Base-by-base conservation (phyloP, 1,140 invertebrate species). In the Eriocheir sinensis region DNA sequence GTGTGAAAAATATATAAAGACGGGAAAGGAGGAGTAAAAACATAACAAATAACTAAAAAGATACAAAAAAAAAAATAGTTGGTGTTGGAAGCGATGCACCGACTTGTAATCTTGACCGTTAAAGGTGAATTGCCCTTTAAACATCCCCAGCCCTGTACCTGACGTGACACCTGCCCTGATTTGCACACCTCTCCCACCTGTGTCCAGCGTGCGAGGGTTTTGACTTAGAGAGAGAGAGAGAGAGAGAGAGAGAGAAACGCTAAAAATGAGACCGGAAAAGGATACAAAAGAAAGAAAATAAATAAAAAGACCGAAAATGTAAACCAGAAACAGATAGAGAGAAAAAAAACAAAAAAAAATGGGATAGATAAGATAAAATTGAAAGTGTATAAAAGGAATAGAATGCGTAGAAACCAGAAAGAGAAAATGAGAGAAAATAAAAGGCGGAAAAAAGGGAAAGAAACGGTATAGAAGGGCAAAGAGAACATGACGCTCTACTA, bases 81-180 rank as follows among this genome's bases (percentile, higher is more conserved):
- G 17, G 27, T 27, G 60, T n/a, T 1, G 60, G 60, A 72, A n/a
- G 60, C 60, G 6, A n/a, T 72, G 27, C 60, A 21, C 17, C 60
- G n/a, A 72, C 60, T 72, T 72, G 60, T 72, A 72, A 72, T 72
- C 60, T 72, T 4, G 27, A 72, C 60, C n/a, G n/a, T 72, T 72
- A 72, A 72, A 72, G 60, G 17, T 72, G 60, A n/a, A 72, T 72
- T 72, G 60, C 60, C 60, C 60, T 72, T 72, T 72, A 21, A 72
- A n/a, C 60, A 21, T 21, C 12, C 60, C 60, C 4, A 72, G 60
- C 21, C 27, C 60, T 72, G 60, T 72, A 72, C 60, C n/a, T 72
- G 6, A n/a, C 60, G 21, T 72, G 60, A 72, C 60, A 72, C 60
- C 60, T 21, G 21, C 60, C n/a, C 60, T 72, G 60, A 72, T 72